These are phyloP conservation scores for Gephyroberyx darwinii DNA, from an alignment of 2,797 vertebrate genomes.

Conservation along the genomic window DNA sequence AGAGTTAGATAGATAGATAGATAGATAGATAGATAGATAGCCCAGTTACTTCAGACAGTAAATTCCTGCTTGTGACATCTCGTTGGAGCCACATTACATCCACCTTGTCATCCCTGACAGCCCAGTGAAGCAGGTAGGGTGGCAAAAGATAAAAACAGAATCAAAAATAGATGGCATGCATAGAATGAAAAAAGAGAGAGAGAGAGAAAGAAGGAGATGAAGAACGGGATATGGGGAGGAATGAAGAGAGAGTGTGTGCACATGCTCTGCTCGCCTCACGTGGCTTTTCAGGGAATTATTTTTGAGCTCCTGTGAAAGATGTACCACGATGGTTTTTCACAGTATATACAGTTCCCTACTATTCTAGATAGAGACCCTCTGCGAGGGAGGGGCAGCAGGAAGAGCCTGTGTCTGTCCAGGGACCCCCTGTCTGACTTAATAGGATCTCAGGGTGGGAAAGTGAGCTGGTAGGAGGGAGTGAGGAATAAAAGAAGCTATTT, in stretches of 20 bases:
- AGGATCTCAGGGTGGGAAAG: conserved; percentile 57
- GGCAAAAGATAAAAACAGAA: background rate
- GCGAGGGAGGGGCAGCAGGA: conserved; percentile 35
- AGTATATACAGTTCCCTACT: conserved; percentile 23
- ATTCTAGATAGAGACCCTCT: conserved; percentile 25
- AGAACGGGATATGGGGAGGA: conserved; percentile 1
- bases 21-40: conserved; percentile 36
- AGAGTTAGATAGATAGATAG: conserved; percentile 4
- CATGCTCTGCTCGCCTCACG: background rate
- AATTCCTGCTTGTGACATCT: conserved; percentile 71
- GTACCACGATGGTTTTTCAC: conserved; percentile 38
- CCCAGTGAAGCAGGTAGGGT: conserved; percentile 28
- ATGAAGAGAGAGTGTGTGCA: conserved; percentile 1
- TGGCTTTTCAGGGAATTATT: conserved; percentile 31
- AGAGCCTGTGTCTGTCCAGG: conserved; percentile 63
- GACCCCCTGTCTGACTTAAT: conserved; percentile 75
- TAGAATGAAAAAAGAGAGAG: background rate
- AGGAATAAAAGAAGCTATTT: conserved; percentile 78
- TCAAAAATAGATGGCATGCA: conserved; percentile 23
- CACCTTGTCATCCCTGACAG: conserved; percentile 47
- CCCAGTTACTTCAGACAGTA: conserved; percentile 72
- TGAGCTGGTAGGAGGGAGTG: conserved; percentile 61
- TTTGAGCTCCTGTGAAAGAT: conserved; percentile 40
- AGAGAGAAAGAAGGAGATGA: background rate
- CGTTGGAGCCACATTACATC: conserved; percentile 59